These are phyloP conservation scores for Centruroides vittatus DNA, from an alignment of 1,140 invertebrate genomes.

Conservation along the genomic window DNA sequence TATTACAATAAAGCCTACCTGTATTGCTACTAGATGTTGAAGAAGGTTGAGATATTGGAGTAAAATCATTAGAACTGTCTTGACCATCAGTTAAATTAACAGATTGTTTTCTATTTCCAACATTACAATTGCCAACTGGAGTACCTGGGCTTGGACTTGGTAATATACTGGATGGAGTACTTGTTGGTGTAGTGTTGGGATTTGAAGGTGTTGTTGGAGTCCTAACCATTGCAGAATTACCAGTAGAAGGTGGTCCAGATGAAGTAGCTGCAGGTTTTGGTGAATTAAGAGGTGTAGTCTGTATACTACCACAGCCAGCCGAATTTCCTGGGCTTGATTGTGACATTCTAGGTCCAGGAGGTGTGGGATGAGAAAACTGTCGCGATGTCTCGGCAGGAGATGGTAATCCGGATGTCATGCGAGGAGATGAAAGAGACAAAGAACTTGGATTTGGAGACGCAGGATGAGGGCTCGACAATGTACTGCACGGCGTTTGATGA, in stretches of 20 bases:
- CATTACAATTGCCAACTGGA: slow-evolving; percentile 5
- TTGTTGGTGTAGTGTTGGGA: slow-evolving; percentile 6
- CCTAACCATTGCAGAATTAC: slow-evolving; percentile 1
- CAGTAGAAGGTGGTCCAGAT: slow-evolving; percentile 14
- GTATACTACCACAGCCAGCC: slow-evolving; percentile 11
- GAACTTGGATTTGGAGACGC: slow-evolving; percentile 35
- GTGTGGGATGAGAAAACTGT: slow-evolving; percentile 23
- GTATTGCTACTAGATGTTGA: no score
- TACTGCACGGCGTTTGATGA: slow-evolving; percentile 62
- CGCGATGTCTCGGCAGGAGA: slow-evolving; percentile 46
- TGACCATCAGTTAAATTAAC: no score
- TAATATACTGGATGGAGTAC: slow-evolving; percentile 10
- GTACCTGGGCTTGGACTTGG: slow-evolving; percentile 10
- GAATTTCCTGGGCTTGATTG: slow-evolving; percentile 44
- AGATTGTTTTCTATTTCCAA: no score
- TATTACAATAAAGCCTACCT: no score
- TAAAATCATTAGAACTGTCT: no score
- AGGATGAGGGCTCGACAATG: slow-evolving; percentile 45
- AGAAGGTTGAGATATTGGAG: no score
- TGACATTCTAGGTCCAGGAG: slow-evolving; percentile 25
- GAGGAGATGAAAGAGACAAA: slow-evolving; percentile 23
- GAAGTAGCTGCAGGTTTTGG: slow-evolving; percentile 6
- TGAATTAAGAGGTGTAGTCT: slow-evolving; percentile 14
- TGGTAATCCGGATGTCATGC: slow-evolving; percentile 50
- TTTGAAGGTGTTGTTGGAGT: slow-evolving; percentile 13